Evolutionary conservation across 2,797 vertebrate genomes (phyloP), one percentile per base, ranked within the genome.

Genomic region (Paguma larvata): DNA sequence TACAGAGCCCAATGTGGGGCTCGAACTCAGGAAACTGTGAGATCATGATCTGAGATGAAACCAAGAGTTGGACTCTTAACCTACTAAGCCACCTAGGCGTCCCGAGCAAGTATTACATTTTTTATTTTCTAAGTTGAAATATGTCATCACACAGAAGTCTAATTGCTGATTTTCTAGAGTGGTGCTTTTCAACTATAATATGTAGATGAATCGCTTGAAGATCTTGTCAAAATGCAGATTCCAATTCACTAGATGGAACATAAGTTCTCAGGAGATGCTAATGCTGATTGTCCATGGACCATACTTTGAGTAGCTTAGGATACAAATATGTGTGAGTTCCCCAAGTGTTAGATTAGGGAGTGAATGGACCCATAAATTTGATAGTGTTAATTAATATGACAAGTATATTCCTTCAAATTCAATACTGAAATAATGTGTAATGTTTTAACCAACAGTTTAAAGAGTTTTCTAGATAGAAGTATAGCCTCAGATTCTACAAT

Each of bases 191-290:
- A 68, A 80, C 6, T 44, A 27, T 48, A 92, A 59, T 85, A 44
- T 62, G 9, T 19, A 95, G 73, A 92, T 68, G 15, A 78, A 85
- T 89, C 38, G 41, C 19, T 79, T 56, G 44, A 75, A 5, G 8
- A n/a, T 90, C 41, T 65, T 95, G 21, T 82, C 83, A 68, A 83
- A 95, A 85, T 86, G 15, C 38, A 86, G 56, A 82, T 85, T 89
- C 59, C 6, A 38, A 65, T 46, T 78, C 34, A 32, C 0, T 63
- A 92, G 19, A 46, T 73, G 32, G 72, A 73, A 6, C 77, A 38
- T 11, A 41, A 63, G 2, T n/a, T 70, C 11, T 10, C 4, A 44
- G 13, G 27, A 48, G n/a, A 53, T 89, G 38, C 16, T 87, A 19
- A 70, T 67, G 59, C 13, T 53, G 16, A 4, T 75, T 62, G 25